Conservation (phyloP, 2,797 vertebrate genomes). For the Arremon aurantiirostris region DNA sequence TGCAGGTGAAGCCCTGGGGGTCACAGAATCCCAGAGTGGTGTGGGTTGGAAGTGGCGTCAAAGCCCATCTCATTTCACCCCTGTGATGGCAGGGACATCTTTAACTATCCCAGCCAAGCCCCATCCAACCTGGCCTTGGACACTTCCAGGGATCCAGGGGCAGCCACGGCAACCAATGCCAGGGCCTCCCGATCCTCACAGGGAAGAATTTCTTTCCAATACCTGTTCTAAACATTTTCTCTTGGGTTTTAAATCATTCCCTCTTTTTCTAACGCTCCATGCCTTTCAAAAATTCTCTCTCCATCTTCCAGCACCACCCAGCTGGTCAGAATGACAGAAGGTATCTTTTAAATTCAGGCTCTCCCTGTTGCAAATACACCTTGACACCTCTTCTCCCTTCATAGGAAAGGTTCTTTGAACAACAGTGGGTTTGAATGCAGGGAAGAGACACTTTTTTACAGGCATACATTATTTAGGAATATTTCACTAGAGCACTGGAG, state of each 20-base stretch:
- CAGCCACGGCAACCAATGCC: neutral
- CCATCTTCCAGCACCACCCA: neutral
- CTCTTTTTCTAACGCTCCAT: neutral
- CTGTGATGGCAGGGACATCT: neutral
- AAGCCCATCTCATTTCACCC: accelerated
- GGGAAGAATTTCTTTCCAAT: neutral
- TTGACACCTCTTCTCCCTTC: neutral
- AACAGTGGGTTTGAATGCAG: neutral
- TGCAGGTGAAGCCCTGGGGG: neutral
- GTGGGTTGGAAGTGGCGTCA: neutral
- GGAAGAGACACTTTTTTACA: neutral
- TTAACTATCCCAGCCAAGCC: neutral
- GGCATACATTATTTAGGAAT: neutral
- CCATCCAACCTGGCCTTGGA: accelerated
- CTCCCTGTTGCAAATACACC: neutral
- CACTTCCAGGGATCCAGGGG: neutral
- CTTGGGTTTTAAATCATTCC: neutral
- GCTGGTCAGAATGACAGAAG: neutral
- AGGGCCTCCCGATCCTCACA: neutral
- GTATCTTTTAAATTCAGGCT: neutral
- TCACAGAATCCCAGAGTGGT: neutral
- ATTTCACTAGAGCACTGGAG: neutral
- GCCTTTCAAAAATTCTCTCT: neutral
- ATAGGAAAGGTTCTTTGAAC: neutral
- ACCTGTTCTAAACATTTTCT: neutral